These are phyloP conservation scores for Phoebastria nigripes DNA, from an alignment of 2,797 vertebrate species.

Conservation along the genomic window DNA sequence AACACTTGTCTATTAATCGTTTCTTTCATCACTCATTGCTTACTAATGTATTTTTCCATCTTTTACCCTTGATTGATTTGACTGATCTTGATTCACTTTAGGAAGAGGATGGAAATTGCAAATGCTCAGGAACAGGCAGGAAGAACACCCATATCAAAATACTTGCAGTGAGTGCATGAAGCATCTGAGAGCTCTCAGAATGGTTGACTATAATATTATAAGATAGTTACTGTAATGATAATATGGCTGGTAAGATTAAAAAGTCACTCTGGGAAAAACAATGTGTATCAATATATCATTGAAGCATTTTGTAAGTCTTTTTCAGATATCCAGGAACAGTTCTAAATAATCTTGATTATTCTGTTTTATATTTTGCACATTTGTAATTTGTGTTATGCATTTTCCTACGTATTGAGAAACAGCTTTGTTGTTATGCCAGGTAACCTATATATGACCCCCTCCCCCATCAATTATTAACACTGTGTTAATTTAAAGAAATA, in stretches of 20 bases:
- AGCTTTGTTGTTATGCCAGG: constrained; percentile 22
- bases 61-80: not conserved
- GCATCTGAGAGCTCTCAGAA: not conserved
- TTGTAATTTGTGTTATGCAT: not conserved
- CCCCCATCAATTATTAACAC: constrained; percentile 43
- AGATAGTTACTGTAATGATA: not conserved
- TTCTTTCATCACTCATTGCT: not conserved
- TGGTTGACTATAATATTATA: not conserved
- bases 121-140: not conserved
- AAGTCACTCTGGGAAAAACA: not conserved
- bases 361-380: not conserved
- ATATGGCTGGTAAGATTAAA: not conserved
- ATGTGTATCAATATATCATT: not conserved
- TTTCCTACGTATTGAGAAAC: not conserved
- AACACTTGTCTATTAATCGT: not conserved
- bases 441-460: constrained; percentile 37
- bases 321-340: not conserved
- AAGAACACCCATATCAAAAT: not conserved
- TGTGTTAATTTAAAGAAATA: constrained; percentile 57
- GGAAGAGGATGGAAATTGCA: not conserved
- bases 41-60: not conserved
- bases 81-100: not conserved
- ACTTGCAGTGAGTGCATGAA: not conserved
- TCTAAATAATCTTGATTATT: not conserved
- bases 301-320: not conserved